Base-by-base conservation (phyloP, 2,888 invertebrate species). In the Drosophila rellima region DNA sequence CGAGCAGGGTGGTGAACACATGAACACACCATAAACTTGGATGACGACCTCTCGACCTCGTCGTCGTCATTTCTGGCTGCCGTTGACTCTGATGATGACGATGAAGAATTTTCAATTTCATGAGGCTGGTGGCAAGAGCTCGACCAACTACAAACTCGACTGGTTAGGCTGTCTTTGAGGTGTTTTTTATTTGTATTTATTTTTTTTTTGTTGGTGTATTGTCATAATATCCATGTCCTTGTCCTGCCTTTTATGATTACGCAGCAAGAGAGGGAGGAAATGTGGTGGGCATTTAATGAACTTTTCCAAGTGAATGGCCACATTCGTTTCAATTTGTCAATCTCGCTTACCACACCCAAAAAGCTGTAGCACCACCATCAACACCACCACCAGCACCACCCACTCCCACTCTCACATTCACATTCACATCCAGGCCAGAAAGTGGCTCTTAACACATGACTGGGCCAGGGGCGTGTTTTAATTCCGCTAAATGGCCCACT, bases 321-420 rank as follows among this genome's bases (percentile, higher is more conserved):
- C 80, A 76, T 80, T 82, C 90, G 81, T 84, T 90, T 91, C 92
- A 91, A 91, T 91, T 91, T 92, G 92, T 91, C 92, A 91, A 91
- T 90, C 85, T 83, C 72, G 67, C 71, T 67, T 55, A 42, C 40
- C 64, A 50, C 78, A 69, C 57, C 45, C 47, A 51, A 33, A 45
- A n/a, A 31, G 37, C 33, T 15, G 13, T 35, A 23, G 55, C 55
- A 55, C 31, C 55, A 48, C 48, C 39, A 39, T 6, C 40, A 54
- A 23, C 33, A 42, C 47, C 57, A 29, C 52, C 61, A 45, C 1
- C 56, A 42, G 13, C 35, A 50, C 59, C 31, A 26, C 3, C 47
- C 18, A 2, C 20, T 18, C 18, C 48, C 44, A n/a, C 33, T 13
- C n/a, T 2, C 33, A 33, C n/a, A n/a, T n/a, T n/a, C n/a, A n/a